Base-by-base conservation (phyloP, 35 echinoderm and acorn worm species). In the Heliocidaris tuberculata region DNA sequence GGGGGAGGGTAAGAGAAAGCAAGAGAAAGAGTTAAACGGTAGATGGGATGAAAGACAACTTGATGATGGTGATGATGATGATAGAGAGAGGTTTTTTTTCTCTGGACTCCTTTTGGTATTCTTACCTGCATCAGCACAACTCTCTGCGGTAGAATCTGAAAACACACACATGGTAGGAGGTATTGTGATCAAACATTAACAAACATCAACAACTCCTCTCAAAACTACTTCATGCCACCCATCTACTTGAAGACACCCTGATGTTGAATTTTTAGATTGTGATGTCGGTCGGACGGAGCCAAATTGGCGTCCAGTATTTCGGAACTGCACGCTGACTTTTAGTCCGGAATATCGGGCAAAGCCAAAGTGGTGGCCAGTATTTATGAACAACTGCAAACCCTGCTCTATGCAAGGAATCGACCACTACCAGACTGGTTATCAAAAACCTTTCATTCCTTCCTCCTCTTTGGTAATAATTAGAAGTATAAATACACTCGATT, bases 91-190 rank as follows among this genome's bases (percentile, higher is more conserved):
- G 65, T 78, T 19, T 56, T 19, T 56, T 42, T 42, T 27, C 29
- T 4, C 35, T 89, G 31, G 31, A 5, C 87, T 89, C 47, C 31
- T 15, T 86, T 86, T 30, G 27, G 2, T 19, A 17, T 32, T 89
- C 87, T 89, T 89, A 89, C 87, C 87, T 89, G 87, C 2, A 42
- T 89, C 87, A 17, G 87, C 87, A 19, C 31, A 31, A 89, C 31
- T 48, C 87, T 89, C 87, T 89, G 87, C 24, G 13, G 87, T 89
- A 19, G 87, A 89, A 89, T 89, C 87, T 89, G 87, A 89, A 89
- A 89, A 89, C 87, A 89, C 87, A 89, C 87, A 89, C 87, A 89
- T 89, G 87, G 87, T 89, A 89, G 87, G 87, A 88, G 86, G 86
- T 35, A 88, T 88, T 42, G 86, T 88, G 86, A 48, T 88, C 31